A percentile compares a stretch with the other conserved stretches of the same genome.
phyloP scores from a whole-genome alignment of 2,113 vertebrate genomes.

The Bothrops jararaca region DNA sequence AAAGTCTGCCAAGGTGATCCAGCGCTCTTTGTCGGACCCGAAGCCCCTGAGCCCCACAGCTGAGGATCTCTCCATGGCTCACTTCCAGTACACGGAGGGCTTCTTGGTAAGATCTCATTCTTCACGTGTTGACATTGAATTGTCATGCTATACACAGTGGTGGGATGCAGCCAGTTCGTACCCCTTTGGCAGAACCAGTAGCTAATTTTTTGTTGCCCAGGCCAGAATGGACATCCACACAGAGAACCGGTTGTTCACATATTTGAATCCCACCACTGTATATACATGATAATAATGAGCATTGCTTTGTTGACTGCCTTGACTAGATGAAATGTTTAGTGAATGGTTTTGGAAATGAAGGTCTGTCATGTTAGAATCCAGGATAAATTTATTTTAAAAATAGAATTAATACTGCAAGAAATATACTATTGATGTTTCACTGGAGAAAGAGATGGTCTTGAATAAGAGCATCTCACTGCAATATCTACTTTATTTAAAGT shows the following conservation, averaged over 20 bases:
- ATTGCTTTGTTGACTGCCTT: background rate
- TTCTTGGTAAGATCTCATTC: slow-evolving; percentile 84
- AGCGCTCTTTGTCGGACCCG: slow-evolving; percentile 93
- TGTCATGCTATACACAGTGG: too few species aligned
- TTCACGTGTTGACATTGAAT: background rate
- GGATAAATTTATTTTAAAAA: background rate
- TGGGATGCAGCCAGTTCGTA: too few species aligned
- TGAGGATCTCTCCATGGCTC: slow-evolving; percentile 85
- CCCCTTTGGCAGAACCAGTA: too few species aligned
- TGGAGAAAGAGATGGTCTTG: background rate
- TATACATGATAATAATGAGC: background rate
- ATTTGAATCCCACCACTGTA: too few species aligned
- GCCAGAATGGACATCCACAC: too few species aligned
- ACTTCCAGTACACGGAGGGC: slow-evolving; percentile 89
- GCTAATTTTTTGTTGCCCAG: too few species aligned
- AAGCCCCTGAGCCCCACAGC: slow-evolving; percentile 91
- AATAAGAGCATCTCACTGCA: background rate
- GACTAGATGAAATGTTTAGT: background rate
- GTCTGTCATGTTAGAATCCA: background rate
- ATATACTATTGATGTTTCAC: background rate
- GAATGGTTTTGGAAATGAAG: background rate
- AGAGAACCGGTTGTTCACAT: too few species aligned
- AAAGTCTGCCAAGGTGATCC: slow-evolving; percentile 86
- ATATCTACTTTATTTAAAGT: background rate
- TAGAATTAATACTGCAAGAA: background rate